Base-by-base conservation (phyloP, 2,797 vertebrate species). In the Xenopus petersii region DNA sequence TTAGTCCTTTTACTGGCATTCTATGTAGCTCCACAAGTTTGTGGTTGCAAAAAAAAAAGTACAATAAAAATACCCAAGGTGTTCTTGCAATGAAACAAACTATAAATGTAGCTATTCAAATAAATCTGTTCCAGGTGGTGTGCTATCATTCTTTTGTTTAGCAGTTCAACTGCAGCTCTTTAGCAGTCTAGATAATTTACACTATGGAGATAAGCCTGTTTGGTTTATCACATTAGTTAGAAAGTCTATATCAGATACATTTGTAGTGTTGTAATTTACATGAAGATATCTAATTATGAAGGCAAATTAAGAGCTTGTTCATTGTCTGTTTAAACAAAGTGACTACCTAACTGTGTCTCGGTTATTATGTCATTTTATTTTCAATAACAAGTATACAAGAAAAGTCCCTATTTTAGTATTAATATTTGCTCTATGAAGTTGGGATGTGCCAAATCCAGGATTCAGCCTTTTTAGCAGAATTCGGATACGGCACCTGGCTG, bases 1-100 rank as follows among this genome's bases (percentile, higher is more conserved):
- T 30, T 56, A 64, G 33, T 24, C 42, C 49, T 79, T 74, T 79
- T 74, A 78, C 64, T 79, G 68, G 67, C 17, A 65, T 60, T 56
- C 54, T 46, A 64, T 42, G 59, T 15, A 68, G 59, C 30, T 64
- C 17, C 63, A 61, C 61, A 62, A 67, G 56, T 30, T 71, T 61
- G 49, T 47, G 46, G 65, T 73, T 69, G 16, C 63, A 47, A 54
- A 64, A 2, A 64, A 2, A 46, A 33, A 33, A 63, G 33, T 13
- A 36, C 26, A 36, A 63, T 36, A 63, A 63, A 16, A 56, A 56
- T 15, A 56, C 16, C 13, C 7, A 56, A 56, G 54, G 17, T 56
- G 17, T 64, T 17, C 33, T 64, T 63, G n/a, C 15, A 56, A 13
- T 60, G 24, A 2, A 60, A 60, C 58, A 26, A 26, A 26, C 21